Conservation (phyloP, 92 coral and sea anemone genomes). For the Isaurus tuberculatus region DNA sequence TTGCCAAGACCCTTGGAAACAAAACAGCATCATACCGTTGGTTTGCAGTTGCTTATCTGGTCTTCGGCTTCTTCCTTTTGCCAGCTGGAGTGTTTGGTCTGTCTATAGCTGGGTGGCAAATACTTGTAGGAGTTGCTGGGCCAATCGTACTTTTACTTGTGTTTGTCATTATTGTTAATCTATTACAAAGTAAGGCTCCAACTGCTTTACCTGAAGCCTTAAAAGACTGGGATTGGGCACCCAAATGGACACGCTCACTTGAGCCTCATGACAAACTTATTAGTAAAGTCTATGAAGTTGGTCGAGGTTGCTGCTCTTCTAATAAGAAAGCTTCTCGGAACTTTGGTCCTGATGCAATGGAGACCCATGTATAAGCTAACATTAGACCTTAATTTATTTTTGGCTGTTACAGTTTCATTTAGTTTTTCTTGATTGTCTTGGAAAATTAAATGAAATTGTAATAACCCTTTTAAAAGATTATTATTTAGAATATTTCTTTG, state of each 20-base stretch:
- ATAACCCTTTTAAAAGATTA: neutral
- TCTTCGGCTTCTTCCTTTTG: slow-evolving; percentile 2
- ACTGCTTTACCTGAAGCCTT: slow-evolving; percentile 3
- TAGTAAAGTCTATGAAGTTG: slow-evolving; percentile 7
- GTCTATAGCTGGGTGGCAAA: slow-evolving; percentile 44
- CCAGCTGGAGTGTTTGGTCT: slow-evolving; percentile 30
- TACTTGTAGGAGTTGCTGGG: slow-evolving; percentile 20
- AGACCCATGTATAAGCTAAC: slow-evolving; percentile 22
- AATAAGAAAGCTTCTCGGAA: slow-evolving; percentile 20
- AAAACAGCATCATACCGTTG: slow-evolving; percentile 44
- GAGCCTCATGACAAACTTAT: slow-evolving; percentile 25
- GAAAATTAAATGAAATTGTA: slow-evolving; percentile 28
- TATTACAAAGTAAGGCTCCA: slow-evolving; percentile 9
- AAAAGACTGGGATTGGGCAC: slow-evolving; percentile 38
- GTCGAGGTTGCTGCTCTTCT: neutral
- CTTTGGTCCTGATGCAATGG: neutral
- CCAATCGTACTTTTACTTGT: neutral
- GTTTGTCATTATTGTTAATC: slow-evolving; percentile 4
- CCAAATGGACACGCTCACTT: slow-evolving; percentile 23
- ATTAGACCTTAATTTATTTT: neutral
- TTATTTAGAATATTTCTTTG: neutral
- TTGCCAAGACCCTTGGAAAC: slow-evolving; percentile 40
- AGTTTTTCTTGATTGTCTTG: neutral
- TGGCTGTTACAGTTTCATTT: slow-evolving; percentile 27
- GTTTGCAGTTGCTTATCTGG: slow-evolving; percentile 42